Conservation (phyloP, 2,888 invertebrate genomes). For the Pyrrhosoma nymphula region DNA sequence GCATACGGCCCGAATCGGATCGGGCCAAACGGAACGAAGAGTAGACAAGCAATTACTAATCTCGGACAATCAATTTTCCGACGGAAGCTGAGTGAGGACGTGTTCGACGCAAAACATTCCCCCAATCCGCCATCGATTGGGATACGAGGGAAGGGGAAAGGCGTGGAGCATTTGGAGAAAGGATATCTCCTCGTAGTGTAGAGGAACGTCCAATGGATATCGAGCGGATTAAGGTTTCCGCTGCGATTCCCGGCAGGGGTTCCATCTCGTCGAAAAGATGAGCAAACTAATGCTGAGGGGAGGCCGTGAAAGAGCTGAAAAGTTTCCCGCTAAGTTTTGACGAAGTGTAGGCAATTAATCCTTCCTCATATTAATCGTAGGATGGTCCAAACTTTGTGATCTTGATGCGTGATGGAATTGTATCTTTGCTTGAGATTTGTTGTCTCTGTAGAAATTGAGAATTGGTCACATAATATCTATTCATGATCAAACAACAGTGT, state of each 20-base stretch:
- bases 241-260: neutral
- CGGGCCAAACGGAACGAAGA: neutral
- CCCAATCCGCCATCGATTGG: neutral
- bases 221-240: neutral
- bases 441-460: too few relatives aligned
- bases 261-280: neutral
- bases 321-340: neutral
- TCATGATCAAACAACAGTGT: too few relatives aligned
- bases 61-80: constrained; percentile 17
- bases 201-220: neutral
- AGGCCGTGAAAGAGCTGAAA: neutral
- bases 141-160: neutral
- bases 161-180: neutral
- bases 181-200: neutral
- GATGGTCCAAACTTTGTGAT: too few relatives aligned
- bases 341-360: neutral
- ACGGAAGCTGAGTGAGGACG: neutral
- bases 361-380: neutral
- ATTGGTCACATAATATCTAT: too few relatives aligned
- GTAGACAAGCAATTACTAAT: constrained; percentile 12
- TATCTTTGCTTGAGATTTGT: too few relatives aligned
- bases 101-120: neutral
- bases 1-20: neutral
- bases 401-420: too few relatives aligned
- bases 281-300: neutral